Base-by-base conservation (phyloP, 2,888 invertebrate species). In the Nomada ferruginata region DNA sequence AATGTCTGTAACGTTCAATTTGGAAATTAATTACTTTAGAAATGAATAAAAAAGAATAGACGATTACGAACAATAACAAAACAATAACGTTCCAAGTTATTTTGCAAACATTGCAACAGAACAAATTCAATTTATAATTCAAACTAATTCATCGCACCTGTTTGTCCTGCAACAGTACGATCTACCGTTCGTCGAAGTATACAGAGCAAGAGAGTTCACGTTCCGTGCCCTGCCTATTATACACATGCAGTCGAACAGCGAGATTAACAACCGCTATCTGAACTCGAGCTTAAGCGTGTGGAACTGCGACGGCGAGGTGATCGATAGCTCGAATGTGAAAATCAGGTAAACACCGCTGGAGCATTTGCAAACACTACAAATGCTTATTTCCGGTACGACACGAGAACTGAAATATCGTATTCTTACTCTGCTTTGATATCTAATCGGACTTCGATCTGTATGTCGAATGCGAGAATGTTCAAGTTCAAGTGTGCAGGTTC, bases 291-390 rank as follows among this genome's bases (percentile, higher is more conserved):
- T 93, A 57, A 97, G 97, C 89, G 95, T 96, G 55, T 97, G 97
- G 97, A 97, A 97, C 92, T 97, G 97, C 94, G 97, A 97, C 94
- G 97, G 97, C 20, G 97, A 97, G 93, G 94, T 97, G 52, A 94
- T 97, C 75, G 94, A 94, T 76, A 95, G 96, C 89, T 94, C 96
- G 55, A 95, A 95, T 91, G 94, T 97, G 69, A 95, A 95, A 86
- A 96, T 96, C 92, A 95, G 95, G 96, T 95, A 91, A 91, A 90
- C 85, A 73, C 26, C 29, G 29, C 3, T 59, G 23, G 52, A 11
- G 2, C 55, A 29, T 78, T 50, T 20, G 3, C 26, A 23, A 44
- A 11, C 47, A 15, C 42, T 26, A 26, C 1, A 11, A 20, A 9
- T 57, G 23, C 47, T 57, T n/a, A 9, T 13, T 70, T 59, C 15